Evolutionary conservation across 2,888 invertebrate species (phyloP), one percentile per base, ranked within the genome.

Genomic region (Mesorhabditis belari): DNA sequence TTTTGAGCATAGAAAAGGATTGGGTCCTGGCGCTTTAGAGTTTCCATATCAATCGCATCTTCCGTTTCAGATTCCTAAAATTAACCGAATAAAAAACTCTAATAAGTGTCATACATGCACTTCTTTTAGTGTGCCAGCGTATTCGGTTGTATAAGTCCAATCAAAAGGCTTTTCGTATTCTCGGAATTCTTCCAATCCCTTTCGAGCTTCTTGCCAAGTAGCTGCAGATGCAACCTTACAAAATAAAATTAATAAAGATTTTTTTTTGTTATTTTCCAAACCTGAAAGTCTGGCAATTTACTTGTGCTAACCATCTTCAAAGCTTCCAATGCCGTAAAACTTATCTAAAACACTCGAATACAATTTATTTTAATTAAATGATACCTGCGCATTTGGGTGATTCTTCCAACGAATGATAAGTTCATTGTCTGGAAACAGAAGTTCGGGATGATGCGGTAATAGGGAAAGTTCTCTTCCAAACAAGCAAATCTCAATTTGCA

Each of bases 131-230:
- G 85, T 84, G 49, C 98, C 98, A 81, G 87, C 88, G 82, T 98
- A 98, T 79, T 89, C 87, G 28, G 92, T 92, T 23, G 90, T 89
- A 81, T 90, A 98, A 1, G 96, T 98, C 98, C 98, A 99, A 83
- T 98, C 96, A 55, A 75, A 80, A 2, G 80, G 77, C 12, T 73
- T 69, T 49, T 70, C 61, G 24, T 66, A 65, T 25, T 66, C 63
- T 0, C 55, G 56, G 24, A 69, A 61, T 49, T 69, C 62, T 1
- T 63, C 49, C 21, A 60, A 51, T 5, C 65, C 68, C 26, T 62
- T 61, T 19, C 79, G 55, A 1, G 79, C 65, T 19, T 69, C 70
- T 54, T 74, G 70, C 80, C 80, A 80, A 19, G 61, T 72, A 9
- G 68, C 61, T 49, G 76, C 76, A 3, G 78, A 68, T 5, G 72